These are phyloP conservation scores for Macquaria ambigua DNA, from an alignment of 2,113 vertebrate species.

Conservation along the genomic window DNA sequence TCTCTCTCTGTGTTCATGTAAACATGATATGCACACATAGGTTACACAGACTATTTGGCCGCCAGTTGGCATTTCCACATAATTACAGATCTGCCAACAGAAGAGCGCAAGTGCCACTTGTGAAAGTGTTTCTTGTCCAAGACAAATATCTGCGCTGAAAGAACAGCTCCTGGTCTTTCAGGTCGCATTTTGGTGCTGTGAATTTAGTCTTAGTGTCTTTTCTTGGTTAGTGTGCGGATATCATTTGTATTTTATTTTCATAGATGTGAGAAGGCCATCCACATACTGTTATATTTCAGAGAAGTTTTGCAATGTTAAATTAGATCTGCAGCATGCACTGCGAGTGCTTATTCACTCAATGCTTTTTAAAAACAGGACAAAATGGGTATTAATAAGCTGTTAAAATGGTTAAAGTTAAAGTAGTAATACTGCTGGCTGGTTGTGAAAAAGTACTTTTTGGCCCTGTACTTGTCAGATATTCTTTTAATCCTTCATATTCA, in stretches of 20 bases:
- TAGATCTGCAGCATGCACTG: not conserved
- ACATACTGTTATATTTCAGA: conserved; percentile 3
- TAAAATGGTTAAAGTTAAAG: too few relatives aligned
- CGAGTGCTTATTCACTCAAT: not conserved
- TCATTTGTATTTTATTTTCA: not conserved
- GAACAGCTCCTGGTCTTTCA: not conserved
- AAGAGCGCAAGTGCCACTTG: conserved; percentile 39
- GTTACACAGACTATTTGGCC: conserved; percentile 25
- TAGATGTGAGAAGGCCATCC: not conserved
- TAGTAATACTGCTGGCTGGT: not conserved
- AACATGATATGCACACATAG: conserved; percentile 24
- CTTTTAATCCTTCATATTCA: not conserved
- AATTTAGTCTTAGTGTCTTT: not conserved
- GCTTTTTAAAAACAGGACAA: not conserved
- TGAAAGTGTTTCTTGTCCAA: conserved; percentile 42
- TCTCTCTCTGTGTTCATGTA: conserved; percentile 11
- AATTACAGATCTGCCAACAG: conserved; percentile 42
- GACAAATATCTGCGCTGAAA: conserved; percentile 24
- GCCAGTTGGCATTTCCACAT: conserved; percentile 47
- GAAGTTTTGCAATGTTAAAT: not conserved
- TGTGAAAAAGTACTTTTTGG: not conserved
- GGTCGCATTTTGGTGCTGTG: not conserved
- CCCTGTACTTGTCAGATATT: not conserved
- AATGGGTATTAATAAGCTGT: not conserved
- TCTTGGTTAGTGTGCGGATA: not conserved